These are phyloP conservation scores for Lamellibrachia satsuma DNA, from an alignment of 2,888 invertebrate species.

Conservation along the genomic window DNA sequence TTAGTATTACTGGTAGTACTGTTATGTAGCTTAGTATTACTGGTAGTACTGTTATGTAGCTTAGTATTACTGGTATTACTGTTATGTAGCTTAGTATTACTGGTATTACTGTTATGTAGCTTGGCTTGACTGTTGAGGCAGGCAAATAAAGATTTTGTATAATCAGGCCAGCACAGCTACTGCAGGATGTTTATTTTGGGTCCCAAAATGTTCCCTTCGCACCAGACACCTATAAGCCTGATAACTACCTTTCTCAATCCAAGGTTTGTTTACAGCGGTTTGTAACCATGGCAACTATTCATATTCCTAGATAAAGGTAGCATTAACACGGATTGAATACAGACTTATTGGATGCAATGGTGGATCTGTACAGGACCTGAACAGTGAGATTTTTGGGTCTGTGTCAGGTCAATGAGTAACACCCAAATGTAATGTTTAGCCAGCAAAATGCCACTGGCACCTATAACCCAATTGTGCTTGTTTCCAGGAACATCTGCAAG, in stretches of 20 bases:
- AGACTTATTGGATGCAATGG: neutral
- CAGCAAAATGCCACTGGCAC: neutral
- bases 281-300: neutral
- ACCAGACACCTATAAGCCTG: neutral
- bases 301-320: neutral
- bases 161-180: neutral
- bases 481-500: neutral
- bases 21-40: too few relatives aligned
- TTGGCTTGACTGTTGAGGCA: neutral
- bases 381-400: neutral
- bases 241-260: neutral
- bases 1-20: too few relatives aligned
- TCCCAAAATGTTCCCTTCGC: neutral
- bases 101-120: neutral
- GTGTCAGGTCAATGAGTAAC: neutral
- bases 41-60: too few relatives aligned
- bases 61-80: neutral
- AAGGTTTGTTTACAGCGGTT: neutral
- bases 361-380: neutral
- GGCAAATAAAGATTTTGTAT: neutral
- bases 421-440: conserved; percentile 4
- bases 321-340: too few relatives aligned
- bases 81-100: neutral
- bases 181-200: neutral
- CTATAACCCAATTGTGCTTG: neutral